Percentiles rank a stretch among this genome's conserved stretches.
phyloP scores from a whole-genome alignment of 2,113 vertebrate genomes.

The Camelus bactrianus region DNA sequence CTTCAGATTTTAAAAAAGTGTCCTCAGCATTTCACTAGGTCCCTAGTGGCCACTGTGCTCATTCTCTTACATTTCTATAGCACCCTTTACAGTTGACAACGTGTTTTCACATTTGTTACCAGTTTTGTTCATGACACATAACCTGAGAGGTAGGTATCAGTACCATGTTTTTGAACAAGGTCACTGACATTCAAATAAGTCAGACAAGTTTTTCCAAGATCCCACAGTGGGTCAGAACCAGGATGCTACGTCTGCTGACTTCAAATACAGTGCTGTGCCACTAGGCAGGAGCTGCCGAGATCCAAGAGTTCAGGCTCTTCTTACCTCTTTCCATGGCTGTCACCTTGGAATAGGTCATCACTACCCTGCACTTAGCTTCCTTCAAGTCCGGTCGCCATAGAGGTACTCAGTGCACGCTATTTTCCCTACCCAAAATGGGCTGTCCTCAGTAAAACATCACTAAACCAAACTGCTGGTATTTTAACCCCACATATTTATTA shows the following conservation, averaged over 20 bases:
- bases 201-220: slow-evolving; percentile 17
- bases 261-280: neutral
- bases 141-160: neutral
- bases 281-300: neutral
- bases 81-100: neutral
- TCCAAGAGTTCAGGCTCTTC: neutral
- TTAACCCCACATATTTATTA: neutral
- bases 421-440: neutral
- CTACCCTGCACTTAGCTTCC: neutral
- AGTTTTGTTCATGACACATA: neutral
- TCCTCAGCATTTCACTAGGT: neutral
- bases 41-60: neutral
- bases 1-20: neutral
- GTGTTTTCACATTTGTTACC: neutral
- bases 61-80: neutral
- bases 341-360: neutral
- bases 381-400: neutral
- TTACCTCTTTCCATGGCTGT: neutral
- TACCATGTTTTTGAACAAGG: neutral
- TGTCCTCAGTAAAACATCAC: neutral
- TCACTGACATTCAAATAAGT: neutral
- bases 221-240: neutral
- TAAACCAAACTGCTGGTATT: neutral
- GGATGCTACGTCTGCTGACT: neutral
- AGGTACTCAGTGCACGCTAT: neutral